Conservation (phyloP, 2,113 vertebrate species). For the Sorex fumeus region DNA sequence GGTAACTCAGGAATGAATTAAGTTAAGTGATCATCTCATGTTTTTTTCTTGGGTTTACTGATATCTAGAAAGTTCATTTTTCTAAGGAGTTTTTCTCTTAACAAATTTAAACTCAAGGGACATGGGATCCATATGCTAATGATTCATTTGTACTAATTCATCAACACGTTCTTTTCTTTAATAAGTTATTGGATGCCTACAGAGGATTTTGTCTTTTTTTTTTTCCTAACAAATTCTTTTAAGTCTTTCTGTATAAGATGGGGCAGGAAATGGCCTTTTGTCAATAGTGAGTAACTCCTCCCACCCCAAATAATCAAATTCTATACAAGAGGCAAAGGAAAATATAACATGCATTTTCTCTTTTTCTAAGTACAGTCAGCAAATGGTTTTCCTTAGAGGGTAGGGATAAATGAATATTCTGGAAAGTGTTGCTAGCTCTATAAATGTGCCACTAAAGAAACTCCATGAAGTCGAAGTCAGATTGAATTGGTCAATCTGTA, state of each 20-base stretch:
- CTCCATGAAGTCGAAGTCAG: neutral
- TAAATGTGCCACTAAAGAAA: slow-evolving; percentile 56
- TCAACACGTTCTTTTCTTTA: slow-evolving; percentile 77
- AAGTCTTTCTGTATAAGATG: slow-evolving; percentile 77
- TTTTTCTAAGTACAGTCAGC: slow-evolving; percentile 4
- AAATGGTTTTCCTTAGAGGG: slow-evolving; percentile 54
- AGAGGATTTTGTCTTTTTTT: slow-evolving; percentile 71
- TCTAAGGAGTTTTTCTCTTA: slow-evolving; percentile 70
- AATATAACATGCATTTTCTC: slow-evolving; percentile 51
- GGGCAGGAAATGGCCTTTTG: slow-evolving; percentile 79
- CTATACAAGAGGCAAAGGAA: slow-evolving; percentile 48
- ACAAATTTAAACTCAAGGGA: slow-evolving; percentile 79
- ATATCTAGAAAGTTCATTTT: slow-evolving; percentile 80
- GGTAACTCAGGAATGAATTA: slow-evolving; percentile 77
- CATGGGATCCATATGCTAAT: slow-evolving; percentile 77
- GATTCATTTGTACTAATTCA: slow-evolving; percentile 79
- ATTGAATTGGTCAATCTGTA: neutral
- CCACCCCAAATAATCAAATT: slow-evolving; percentile 58
- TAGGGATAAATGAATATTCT: neutral
- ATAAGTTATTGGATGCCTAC: slow-evolving; percentile 81
- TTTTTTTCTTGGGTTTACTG: slow-evolving; percentile 74
- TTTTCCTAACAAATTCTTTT: slow-evolving; percentile 65
- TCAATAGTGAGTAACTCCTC: slow-evolving; percentile 57
- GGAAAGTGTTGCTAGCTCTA: slow-evolving; percentile 57
- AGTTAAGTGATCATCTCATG: slow-evolving; percentile 76